Evolutionary conservation across 2,113 vertebrate species (phyloP).

Genomic region (Thamnophis sirtalis): DNA sequence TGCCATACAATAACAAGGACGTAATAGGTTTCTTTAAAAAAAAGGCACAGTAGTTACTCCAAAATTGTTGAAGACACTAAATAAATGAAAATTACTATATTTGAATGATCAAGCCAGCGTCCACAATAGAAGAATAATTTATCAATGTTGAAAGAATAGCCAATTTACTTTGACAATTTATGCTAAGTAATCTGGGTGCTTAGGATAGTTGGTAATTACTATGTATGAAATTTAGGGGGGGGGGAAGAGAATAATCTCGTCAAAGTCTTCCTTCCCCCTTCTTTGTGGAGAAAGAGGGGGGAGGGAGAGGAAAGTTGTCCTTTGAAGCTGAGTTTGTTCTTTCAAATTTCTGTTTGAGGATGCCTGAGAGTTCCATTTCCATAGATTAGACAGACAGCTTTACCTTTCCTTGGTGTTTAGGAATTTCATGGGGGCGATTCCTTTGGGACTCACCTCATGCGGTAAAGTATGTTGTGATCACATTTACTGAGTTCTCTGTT

Average conservation of each 20-base stretch:
- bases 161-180: constrained; percentile 63
- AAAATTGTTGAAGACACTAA: constrained; percentile 54
- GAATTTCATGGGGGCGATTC: constrained; percentile 44
- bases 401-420: constrained; percentile 52
- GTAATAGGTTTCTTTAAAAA: constrained; percentile 57
- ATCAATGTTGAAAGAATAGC: constrained; percentile 61
- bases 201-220: constrained; percentile 49
- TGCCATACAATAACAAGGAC: constrained; percentile 47
- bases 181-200: constrained; percentile 51
- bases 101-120: constrained; percentile 52
- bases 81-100: constrained; percentile 55
- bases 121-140: constrained; percentile 63
- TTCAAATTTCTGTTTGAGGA: constrained; percentile 38
- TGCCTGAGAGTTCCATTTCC: constrained; percentile 43
- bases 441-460: constrained; percentile 48
- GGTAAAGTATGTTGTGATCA: constrained; percentile 62
- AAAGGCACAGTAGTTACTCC: constrained; percentile 46
- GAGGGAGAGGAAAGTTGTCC: not conserved
- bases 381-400: constrained; percentile 52
- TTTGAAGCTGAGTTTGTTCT: constrained; percentile 53
- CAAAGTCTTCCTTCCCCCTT: not conserved
- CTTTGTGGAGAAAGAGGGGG: not conserved
- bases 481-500: constrained; percentile 63
- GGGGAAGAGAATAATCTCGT: constrained; percentile 34
- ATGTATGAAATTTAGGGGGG: constrained; percentile 50